Evolutionary conservation across 2,797 vertebrate species (phyloP), one percentile per base, ranked within the genome.

Genomic region (Rhabdophis nuchalis): DNA sequence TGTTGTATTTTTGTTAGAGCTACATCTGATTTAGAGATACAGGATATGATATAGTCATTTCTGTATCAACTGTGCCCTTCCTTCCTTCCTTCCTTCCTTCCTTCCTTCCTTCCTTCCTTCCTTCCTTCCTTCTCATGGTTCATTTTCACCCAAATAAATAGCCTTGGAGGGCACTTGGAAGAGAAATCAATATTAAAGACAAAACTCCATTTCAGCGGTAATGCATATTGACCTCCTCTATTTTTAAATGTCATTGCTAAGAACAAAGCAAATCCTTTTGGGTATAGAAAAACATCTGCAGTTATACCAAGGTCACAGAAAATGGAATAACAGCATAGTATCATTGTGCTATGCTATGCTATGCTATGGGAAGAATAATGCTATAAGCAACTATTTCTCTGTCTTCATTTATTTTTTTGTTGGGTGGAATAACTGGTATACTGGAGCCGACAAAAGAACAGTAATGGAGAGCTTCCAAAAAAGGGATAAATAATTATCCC

Each of bases 191-290:
- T 97, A 95, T 36, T 94, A 95, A 95, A 86, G 85, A 95, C 85
- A 94, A 94, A 90, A 93, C 60, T 94, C 90, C 93, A 92, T 86
- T 90, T 96, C 91, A 93, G 93, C 61, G 57, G 89, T 95, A 93
- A 91, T 89, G 58, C 93, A 89, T 85, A 98, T 96, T 92, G 97
- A 97, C 96, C 87, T 93, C 57, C 61, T 91, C 95, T 96, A 96
- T 96, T 97, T 97, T 97, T 93, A 97, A 96, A 96, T 88, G 93
- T 89, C 93, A 95, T 95, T 92, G 92, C 64, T 93, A 96, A 94
- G 88, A 97, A 96, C 89, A 96, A 95, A 95, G 93, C 95, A 96
- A 96, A 92, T 95, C 91, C 72, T 94, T 94, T 92, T 95, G 93
- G 89, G 96, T 93, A 96, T 95, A 85, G 91, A 93, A 95, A 96